Base-by-base conservation (phyloP, 2,113 vertebrate species). In the Thamnaconus septentrionalis region DNA sequence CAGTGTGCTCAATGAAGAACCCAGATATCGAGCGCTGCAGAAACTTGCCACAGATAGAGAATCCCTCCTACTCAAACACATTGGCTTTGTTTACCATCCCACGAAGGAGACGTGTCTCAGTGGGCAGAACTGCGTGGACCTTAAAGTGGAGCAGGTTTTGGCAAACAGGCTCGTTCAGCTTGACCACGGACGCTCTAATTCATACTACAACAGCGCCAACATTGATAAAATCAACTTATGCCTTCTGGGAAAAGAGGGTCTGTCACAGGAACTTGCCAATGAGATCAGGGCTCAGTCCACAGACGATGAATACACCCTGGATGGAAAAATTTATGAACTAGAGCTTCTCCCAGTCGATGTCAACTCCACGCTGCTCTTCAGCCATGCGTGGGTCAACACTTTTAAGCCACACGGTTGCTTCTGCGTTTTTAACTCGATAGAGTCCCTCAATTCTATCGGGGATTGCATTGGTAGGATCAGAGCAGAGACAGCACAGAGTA, bases 71-170 rank as follows among this genome's bases (percentile, higher is more conserved):
- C 94, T 98, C 79, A 98, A 98, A 81, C 98, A 99, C 88, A 99
- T 99, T 77, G 98, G 98, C 42, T 99, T 99, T 91, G 97, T 98
- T 83, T 99, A 99, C 92, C 97, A 99, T 78, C 96, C 97, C 69
- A 99, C 98, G 63, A 98, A 98, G 89, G 96, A 99, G 92, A 99
- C 96, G 2, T 99, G 98, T 86, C 93, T 98, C 67, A 98, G 97
- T 82, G 96, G 95, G 81, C 94, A 94, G 69, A 94, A 94, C 81
- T 99, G 98, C 70, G 95, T 91, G 8, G 98, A 99, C 80, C 91
- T 97, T 90, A 98, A 96, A 91, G 97, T 98, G 56, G 96, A 98
- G 63, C 94, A 98, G 69, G 87, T 98, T 67, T 92, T 98, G 73
- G 93, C 95, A n/a, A 96, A 92, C 87, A 94, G 96, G 79, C 94